A percentile compares a stretch with the other conserved stretches of the same genome.
Evolutionary conservation across 2,113 vertebrate genomes (phyloP).

Genomic region (Leucopsar rothschildi): DNA sequence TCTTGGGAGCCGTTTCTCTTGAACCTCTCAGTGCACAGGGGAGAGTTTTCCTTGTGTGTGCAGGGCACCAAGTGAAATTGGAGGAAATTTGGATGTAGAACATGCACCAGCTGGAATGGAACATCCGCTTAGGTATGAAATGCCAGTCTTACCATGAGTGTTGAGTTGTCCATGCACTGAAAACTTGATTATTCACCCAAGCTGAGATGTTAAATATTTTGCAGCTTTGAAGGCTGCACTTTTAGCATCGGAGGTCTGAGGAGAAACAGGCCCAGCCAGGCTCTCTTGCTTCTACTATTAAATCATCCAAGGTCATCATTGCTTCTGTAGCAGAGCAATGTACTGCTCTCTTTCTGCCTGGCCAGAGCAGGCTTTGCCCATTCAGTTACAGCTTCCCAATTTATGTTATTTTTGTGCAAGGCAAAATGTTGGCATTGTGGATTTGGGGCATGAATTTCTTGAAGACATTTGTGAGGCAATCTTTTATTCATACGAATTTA

Average conservation of each 20-base stretch:
- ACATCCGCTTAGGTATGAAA: not conserved
- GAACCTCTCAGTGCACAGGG: not conserved
- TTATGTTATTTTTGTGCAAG: not conserved
- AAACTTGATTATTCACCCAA: not conserved
- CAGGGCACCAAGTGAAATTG: not conserved
- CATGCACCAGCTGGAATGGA: not conserved
- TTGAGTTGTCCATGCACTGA: not conserved
- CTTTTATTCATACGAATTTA: constrained; percentile 37
- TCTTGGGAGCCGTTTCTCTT: not conserved
- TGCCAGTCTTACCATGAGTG: not conserved
- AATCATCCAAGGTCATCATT: not conserved
- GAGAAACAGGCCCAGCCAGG: not conserved
- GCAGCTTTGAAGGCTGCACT: not conserved
- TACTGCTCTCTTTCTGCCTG: not conserved
- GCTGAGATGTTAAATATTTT: not conserved
- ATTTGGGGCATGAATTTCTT: not conserved
- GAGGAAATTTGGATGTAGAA: not conserved
- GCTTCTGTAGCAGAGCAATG: not conserved
- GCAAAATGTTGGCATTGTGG: constrained; percentile 6
- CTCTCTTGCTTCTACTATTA: not conserved
- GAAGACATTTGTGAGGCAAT: constrained; percentile 18
- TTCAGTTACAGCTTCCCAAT: not conserved
- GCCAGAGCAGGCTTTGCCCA: not conserved
- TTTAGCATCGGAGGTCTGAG: not conserved
- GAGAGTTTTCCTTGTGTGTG: not conserved